These are phyloP conservation scores for Oxystoma pomonae DNA, from an alignment of 2,888 invertebrate species.

Conservation along the genomic window DNA sequence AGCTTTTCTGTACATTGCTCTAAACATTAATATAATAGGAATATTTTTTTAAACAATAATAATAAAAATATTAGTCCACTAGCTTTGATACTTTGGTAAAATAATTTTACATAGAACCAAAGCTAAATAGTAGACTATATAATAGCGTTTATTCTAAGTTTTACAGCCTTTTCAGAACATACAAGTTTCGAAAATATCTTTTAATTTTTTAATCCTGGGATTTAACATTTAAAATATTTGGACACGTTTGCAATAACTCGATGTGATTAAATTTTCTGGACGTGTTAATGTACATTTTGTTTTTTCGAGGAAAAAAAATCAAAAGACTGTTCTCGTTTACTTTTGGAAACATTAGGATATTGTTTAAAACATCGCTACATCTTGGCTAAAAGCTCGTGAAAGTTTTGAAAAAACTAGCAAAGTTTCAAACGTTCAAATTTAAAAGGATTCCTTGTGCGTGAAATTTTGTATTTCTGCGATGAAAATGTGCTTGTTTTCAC, in stretches of 20 bases:
- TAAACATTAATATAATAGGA: background rate
- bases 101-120: no score
- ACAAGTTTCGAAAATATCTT: background rate
- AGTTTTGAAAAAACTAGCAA: background rate
- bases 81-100: no score
- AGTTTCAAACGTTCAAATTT: background rate
- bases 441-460: no score
- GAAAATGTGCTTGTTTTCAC: background rate
- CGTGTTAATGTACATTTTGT: background rate
- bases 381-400: background rate
- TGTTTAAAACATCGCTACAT: background rate
- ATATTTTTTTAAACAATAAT: no score
- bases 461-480: background rate
- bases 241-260: background rate
- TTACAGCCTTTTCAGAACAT: background rate
- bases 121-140: no score
- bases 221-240: no score
- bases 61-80: no score
- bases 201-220: background rate
- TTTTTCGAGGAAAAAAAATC: background rate
- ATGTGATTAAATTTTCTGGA: background rate
- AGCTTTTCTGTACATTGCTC: background rate
- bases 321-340: background rate
- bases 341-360: background rate
- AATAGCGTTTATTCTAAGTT: background rate